Evolutionary conservation across 2,888 invertebrate species (phyloP).

Genomic region (Ecliptopera silaceata): DNA sequence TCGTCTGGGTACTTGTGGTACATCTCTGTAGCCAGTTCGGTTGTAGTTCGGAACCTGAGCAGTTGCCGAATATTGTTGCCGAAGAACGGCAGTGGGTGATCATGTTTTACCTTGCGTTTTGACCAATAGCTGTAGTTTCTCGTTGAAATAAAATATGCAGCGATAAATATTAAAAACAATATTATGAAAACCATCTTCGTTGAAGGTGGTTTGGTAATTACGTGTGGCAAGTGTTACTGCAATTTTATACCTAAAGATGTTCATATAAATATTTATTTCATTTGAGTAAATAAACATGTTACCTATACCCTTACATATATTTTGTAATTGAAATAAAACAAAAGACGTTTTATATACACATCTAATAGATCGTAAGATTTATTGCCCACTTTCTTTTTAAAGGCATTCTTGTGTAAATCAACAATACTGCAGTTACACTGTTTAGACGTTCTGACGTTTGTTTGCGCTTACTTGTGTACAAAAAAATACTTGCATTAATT

Average conservation of each 20-base stretch:
- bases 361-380: too few species aligned
- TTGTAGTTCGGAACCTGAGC: background rate
- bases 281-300: too few species aligned
- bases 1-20: slow-evolving; percentile 4
- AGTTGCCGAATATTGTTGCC: slow-evolving; percentile 6
- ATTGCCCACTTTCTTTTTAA: too few species aligned
- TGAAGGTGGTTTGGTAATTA: background rate
- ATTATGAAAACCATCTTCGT: background rate
- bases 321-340: too few species aligned
- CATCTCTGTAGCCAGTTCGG: background rate
- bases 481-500: too few species aligned
- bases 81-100: background rate
- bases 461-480: too few species aligned
- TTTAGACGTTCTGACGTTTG: too few species aligned
- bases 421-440: too few species aligned
- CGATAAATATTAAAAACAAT: slow-evolving; percentile 4
- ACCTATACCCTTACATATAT: too few species aligned
- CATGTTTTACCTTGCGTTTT: slow-evolving; percentile 1
- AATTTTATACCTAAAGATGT: background rate
- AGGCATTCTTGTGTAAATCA: too few species aligned
- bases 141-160: slow-evolving; percentile 1
- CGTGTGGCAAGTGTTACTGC: too few species aligned
- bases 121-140: slow-evolving; percentile 4
- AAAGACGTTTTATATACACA: too few species aligned
- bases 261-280: background rate